Evolutionary conservation across 2,888 invertebrate genomes (phyloP).

Genomic region (Amphipyra tragopoginis): DNA sequence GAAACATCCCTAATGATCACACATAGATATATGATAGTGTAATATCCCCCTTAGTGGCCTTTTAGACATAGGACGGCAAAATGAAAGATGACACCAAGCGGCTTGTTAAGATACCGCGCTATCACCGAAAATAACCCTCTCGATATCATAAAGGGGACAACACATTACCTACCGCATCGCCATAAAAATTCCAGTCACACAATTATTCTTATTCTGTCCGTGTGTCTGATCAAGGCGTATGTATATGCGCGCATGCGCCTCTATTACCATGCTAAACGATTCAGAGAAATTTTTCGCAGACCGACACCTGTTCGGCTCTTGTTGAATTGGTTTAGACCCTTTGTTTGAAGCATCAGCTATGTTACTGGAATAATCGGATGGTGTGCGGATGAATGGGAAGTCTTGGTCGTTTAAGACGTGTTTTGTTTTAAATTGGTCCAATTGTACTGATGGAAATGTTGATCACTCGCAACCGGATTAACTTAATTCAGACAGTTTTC

Average conservation of each 20-base stretch:
- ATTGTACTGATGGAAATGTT: too few relatives aligned
- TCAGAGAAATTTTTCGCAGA: constrained; percentile 76
- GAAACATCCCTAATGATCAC: too few relatives aligned
- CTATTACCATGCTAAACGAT: constrained; percentile 81
- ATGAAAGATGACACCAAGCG: too few relatives aligned
- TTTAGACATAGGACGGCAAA: too few relatives aligned
- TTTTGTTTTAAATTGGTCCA: too few relatives aligned
- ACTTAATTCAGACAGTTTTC: too few relatives aligned
- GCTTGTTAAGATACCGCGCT: neutral
- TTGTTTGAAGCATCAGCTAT: constrained; percentile 31
- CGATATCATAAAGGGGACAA: constrained; percentile 41
- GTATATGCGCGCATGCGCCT: constrained; percentile 69
- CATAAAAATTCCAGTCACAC: constrained; percentile 73
- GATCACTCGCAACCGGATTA: too few relatives aligned
- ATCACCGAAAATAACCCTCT: constrained; percentile 38
- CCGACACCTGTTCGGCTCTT: constrained; percentile 50
- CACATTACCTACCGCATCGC: constrained; percentile 69
- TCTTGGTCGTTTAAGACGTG: too few relatives aligned
- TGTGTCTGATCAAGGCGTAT: constrained; percentile 67
- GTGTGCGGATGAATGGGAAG: neutral
- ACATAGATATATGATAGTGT: too few relatives aligned
- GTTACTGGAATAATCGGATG: constrained; percentile 15
- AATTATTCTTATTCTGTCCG: constrained; percentile 64
- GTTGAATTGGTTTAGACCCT: constrained; percentile 37
- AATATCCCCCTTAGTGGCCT: too few relatives aligned